phyloP scores from a whole-genome alignment of 2,888 invertebrate species.

The Nephrotoma guestfalica region DNA sequence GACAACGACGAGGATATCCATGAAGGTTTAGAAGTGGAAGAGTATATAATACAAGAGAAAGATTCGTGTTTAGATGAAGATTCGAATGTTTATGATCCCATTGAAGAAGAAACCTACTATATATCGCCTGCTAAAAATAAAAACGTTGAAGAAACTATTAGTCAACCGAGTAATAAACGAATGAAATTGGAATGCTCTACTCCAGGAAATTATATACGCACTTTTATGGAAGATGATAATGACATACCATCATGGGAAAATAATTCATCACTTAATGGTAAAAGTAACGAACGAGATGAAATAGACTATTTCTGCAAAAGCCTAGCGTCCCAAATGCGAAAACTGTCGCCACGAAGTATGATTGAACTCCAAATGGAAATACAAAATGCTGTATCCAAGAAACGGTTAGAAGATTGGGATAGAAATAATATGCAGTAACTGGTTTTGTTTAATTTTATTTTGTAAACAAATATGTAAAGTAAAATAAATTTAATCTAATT shows the following conservation, averaged over 20 bases:
- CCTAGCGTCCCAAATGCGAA: not conserved
- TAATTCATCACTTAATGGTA: not conserved
- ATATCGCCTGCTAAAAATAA: not conserved
- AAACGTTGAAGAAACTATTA: not conserved
- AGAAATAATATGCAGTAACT: not conserved
- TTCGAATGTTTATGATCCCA: not conserved
- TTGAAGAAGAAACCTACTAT: not conserved
- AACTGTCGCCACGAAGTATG: not conserved
- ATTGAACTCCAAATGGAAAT: not conserved
- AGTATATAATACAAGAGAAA: not conserved
- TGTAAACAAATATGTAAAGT: not conserved
- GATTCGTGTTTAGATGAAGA: not conserved
- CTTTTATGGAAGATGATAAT: not conserved
- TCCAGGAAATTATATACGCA: not conserved
- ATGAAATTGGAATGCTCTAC: not conserved
- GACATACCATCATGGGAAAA: not conserved
- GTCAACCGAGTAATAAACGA: not conserved
- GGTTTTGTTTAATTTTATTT: not conserved
- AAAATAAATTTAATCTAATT: not conserved
- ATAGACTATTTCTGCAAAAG: not conserved
- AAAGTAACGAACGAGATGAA: not conserved
- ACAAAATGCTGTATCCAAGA: not conserved
- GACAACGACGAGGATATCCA: not conserved
- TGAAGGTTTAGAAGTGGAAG: not conserved
- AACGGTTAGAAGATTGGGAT: not conserved